Evolutionary conservation across 2,888 invertebrate species (phyloP).

Genomic region (Drosophila siamana): DNA sequence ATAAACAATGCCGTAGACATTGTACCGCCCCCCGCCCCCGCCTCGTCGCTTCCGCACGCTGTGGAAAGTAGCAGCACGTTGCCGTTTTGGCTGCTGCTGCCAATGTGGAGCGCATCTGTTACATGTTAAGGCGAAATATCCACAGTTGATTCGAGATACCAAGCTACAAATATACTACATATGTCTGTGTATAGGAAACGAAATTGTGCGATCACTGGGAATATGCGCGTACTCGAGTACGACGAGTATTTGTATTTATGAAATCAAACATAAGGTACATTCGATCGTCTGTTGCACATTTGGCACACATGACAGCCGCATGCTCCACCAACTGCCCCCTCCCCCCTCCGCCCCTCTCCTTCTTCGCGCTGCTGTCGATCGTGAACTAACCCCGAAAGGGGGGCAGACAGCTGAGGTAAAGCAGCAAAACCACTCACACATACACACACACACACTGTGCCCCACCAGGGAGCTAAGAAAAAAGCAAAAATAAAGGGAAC

Average conservation of each 20-base stretch:
- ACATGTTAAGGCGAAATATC: slow-evolving; percentile 75
- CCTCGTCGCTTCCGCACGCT: not conserved
- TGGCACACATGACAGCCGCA: slow-evolving; percentile 79
- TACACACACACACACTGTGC: too few relatives aligned
- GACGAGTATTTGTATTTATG: slow-evolving; percentile 70
- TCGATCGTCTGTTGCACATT: slow-evolving; percentile 73
- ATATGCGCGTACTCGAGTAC: not conserved
- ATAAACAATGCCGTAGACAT: slow-evolving; percentile 68
- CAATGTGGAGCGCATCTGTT: slow-evolving; percentile 83
- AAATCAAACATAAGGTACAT: slow-evolving; percentile 77
- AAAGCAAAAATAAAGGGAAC: slow-evolving; percentile 29
- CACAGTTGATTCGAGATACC: slow-evolving; percentile 31
- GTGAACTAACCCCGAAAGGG: slow-evolving; percentile 33
- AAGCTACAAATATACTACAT: slow-evolving; percentile 31
- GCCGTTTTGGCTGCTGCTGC: slow-evolving; percentile 8
- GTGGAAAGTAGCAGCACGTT: slow-evolving; percentile 17
- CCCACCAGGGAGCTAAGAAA: too few relatives aligned
- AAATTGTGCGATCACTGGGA: slow-evolving; percentile 45
- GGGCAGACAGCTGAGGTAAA: slow-evolving; percentile 15
- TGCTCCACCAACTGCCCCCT: slow-evolving; percentile 49
- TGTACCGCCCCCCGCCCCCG: slow-evolving; percentile 5
- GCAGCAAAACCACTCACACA: slow-evolving; percentile 59
- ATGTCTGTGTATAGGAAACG: slow-evolving; percentile 18
- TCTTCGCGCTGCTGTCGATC: too few relatives aligned
- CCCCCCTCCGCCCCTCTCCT: not conserved